Percentiles rank a stretch among this genome's conserved stretches.
phyloP scores from a whole-genome alignment of 1,140 invertebrate species.

The Mycetomoellerius zeteki region DNA sequence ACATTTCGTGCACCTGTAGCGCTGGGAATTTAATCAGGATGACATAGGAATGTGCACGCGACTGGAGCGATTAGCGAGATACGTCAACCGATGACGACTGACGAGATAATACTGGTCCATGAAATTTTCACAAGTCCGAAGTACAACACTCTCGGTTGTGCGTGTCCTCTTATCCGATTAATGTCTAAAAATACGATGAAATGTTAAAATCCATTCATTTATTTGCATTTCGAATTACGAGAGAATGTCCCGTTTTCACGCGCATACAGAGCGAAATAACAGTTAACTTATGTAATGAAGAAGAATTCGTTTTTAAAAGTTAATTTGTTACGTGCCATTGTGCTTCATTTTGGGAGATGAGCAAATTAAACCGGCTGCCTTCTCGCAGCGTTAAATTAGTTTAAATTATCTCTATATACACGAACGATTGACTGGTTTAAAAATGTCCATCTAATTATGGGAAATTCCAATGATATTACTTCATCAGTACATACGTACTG shows the following conservation, averaged over 20 bases:
- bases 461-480: background rate
- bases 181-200: constrained; percentile 18
- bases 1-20: constrained; percentile 35
- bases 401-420: background rate
- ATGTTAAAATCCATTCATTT: background rate
- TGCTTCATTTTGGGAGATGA: background rate
- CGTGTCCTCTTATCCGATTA: constrained; percentile 6
- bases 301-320: background rate
- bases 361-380: background rate
- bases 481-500: constrained; percentile 13
- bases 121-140: constrained; percentile 8
- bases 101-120: background rate
- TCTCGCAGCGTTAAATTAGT: background rate
- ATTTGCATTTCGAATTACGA: background rate
- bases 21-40: constrained; percentile 17
- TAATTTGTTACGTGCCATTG: background rate
- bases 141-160: background rate
- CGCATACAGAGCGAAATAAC: no score
- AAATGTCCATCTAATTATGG: background rate
- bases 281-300: background rate
- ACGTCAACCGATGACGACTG: background rate
- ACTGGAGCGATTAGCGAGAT: constrained; percentile 10
- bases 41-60: background rate
- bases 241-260: background rate
- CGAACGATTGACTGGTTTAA: background rate